These are phyloP conservation scores for Mesochorus sp. DNA, from an alignment of 2,888 invertebrate species.

Conservation along the genomic window DNA sequence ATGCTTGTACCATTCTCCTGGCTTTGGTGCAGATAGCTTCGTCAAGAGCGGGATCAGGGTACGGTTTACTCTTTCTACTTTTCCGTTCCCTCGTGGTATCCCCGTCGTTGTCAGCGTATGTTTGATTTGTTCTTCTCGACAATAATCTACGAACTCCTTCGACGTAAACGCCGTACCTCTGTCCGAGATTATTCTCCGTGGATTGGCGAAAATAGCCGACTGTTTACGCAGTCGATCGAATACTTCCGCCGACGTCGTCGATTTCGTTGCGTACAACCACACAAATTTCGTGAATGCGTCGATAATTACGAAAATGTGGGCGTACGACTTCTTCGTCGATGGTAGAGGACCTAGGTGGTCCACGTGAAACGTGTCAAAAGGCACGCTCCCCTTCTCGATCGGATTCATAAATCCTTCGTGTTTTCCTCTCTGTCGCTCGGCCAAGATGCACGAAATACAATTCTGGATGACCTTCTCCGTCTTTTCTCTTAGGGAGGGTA, in stretches of 20 bases:
- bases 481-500: constrained; percentile 59
- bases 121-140: constrained; percentile 15
- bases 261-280: constrained; percentile 71
- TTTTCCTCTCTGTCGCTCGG: constrained; percentile 69
- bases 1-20: constrained; percentile 21
- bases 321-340: constrained; percentile 65
- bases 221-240: constrained; percentile 71
- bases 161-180: constrained; percentile 76
- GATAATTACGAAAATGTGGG: constrained; percentile 51
- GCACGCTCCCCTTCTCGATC: constrained; percentile 71
- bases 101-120: constrained; percentile 7
- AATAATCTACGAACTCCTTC: constrained; percentile 38
- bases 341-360: constrained; percentile 76
- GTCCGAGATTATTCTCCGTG: constrained; percentile 75
- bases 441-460: constrained; percentile 64
- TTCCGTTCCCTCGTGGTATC: constrained; percentile 22
- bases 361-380: constrained; percentile 72
- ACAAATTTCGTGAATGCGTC: constrained; percentile 65
- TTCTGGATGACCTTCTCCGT: constrained; percentile 58
- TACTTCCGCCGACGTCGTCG: constrained; percentile 70
- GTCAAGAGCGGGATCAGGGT: constrained; percentile 29
- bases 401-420: constrained; percentile 72
- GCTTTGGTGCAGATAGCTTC: constrained; percentile 27
- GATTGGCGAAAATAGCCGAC: constrained; percentile 77
- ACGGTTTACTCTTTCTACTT: constrained; percentile 18